phyloP scores from a whole-genome alignment of 2,797 vertebrate genomes.

The Chloroceryle inda region DNA sequence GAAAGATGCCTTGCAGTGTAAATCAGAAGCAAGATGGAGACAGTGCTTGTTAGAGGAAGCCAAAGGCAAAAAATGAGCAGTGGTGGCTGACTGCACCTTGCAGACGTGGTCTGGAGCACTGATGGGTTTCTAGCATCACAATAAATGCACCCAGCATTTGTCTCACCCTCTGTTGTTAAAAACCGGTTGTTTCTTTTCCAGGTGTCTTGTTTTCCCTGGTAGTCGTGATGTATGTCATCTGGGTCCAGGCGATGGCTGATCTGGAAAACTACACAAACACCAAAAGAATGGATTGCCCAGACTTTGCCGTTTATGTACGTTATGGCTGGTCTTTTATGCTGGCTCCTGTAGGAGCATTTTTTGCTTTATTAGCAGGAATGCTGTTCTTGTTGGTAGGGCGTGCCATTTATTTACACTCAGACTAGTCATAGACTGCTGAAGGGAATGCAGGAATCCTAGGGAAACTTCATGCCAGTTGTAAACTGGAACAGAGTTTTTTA shows the following conservation, averaged over 20 bases:
- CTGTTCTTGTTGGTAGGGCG: slow-evolving; percentile 93
- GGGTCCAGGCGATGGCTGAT: slow-evolving; percentile 91
- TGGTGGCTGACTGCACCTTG: neutral
- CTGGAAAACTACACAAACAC: slow-evolving; percentile 83
- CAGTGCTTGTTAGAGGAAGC: neutral
- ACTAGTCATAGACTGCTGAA: slow-evolving; percentile 61
- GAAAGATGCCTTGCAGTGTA: neutral
- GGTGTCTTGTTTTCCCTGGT: slow-evolving; percentile 91
- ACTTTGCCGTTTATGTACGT: slow-evolving; percentile 83
- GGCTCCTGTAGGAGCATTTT: slow-evolving; percentile 92
- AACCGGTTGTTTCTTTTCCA: slow-evolving; percentile 71
- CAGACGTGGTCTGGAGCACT: neutral
- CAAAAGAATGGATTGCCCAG: slow-evolving; percentile 82
- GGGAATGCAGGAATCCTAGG: neutral
- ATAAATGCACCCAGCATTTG: neutral
- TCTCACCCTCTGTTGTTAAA: slow-evolving; percentile 3
- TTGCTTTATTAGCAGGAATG: slow-evolving; percentile 91
- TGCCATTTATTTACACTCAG: slow-evolving; percentile 84
- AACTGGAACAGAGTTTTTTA: slow-evolving; percentile 40
- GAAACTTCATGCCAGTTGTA: neutral
- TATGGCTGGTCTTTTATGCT: slow-evolving; percentile 96
- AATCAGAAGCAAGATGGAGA: neutral
- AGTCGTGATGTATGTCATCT: slow-evolving; percentile 93
- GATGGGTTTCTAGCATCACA: neutral
- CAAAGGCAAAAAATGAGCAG: neutral